Evolutionary conservation across 2,888 invertebrate species (phyloP).

Genomic region (Agelastica alni): DNA sequence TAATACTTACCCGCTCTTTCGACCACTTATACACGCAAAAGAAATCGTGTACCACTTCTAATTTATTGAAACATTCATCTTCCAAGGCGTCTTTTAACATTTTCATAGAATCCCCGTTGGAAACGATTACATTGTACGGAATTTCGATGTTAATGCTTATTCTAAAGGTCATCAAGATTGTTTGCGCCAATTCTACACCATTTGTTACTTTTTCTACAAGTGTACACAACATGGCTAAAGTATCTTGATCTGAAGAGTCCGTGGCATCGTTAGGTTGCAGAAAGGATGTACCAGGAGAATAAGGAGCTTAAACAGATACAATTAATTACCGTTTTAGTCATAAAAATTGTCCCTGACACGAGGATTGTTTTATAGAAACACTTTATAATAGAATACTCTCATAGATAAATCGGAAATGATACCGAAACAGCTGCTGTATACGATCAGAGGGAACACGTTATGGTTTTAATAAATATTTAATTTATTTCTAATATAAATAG

Average conservation of each 20-base stretch:
- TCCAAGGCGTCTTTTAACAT: conserved; percentile 61
- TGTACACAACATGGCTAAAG: conserved; percentile 54
- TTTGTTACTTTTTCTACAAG: conserved; percentile 60
- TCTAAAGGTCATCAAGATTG: conserved; percentile 62
- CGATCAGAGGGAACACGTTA: no score
- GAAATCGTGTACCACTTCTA: conserved; percentile 65
- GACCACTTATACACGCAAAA: conserved; percentile 62
- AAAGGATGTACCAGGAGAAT: conserved; percentile 32
- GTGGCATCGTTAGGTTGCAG: conserved; percentile 32
- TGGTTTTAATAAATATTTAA: no score
- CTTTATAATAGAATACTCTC: no score
- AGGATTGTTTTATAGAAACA: no score
- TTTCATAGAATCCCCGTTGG: conserved; percentile 58
- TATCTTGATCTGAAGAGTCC: conserved; percentile 47
- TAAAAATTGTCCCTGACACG: no score
- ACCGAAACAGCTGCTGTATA: no score
- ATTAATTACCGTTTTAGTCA: no score
- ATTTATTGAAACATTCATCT: conserved; percentile 61
- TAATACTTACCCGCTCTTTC: conserved; percentile 57
- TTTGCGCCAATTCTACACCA: conserved; percentile 60
- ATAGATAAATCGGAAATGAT: no score
- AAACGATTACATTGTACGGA: conserved; percentile 61
- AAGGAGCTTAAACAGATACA: conserved; percentile 37
- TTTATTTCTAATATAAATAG: no score
- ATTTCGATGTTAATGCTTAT: conserved; percentile 63